Evolutionary conservation across 2,113 vertebrate genomes (phyloP), one percentile per base, ranked within the genome.

Genomic region (Tamias sibiricus): DNA sequence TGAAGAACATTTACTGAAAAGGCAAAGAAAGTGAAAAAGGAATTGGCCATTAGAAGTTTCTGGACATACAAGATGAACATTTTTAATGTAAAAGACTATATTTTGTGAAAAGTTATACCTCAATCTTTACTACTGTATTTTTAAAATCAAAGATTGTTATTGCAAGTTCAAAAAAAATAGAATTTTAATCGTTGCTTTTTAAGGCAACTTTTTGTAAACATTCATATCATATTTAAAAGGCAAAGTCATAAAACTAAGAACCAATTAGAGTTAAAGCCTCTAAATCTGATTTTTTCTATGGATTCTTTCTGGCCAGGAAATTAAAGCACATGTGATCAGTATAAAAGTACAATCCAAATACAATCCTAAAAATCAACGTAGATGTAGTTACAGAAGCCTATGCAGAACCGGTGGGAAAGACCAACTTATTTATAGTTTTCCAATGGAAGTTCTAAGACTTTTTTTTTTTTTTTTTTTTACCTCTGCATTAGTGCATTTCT

Each of bases 91-190:
- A 98, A 98, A 98, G 97, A 99, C 97, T 98, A 98, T 99, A 98
- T 97, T 96, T 99, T 99, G 84, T 97, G 98, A 97, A 97, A 97
- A 98, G 97, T 99, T 99, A 99, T 99, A 99, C 99, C 99, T 99
- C 99, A 99, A 98, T 98, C 97, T 99, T 99, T 99, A 98, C 98
- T 99, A 99, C 99, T 99, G 99, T 99, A 99, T 98, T 98, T 99
- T 99, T 92, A 10, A 94, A 96, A 97, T 47, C 62, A 95, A 98
- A 98, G 92, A 81, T 89, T 57, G 59, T 92, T 28, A 74, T 82
- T 87, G 93, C 94, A 96, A 87, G 80, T 93, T 95, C 35, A 93
- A 83, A 96, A 49, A 94, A 92, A 44, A 97, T n/a, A 69, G 87
- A 91, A 91, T 66, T 98, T 59, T 13, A 96, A 95, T n/a, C 97